Evolutionary conservation across 2,113 vertebrate genomes (phyloP).

Genomic region (Collichthys lucidus): DNA sequence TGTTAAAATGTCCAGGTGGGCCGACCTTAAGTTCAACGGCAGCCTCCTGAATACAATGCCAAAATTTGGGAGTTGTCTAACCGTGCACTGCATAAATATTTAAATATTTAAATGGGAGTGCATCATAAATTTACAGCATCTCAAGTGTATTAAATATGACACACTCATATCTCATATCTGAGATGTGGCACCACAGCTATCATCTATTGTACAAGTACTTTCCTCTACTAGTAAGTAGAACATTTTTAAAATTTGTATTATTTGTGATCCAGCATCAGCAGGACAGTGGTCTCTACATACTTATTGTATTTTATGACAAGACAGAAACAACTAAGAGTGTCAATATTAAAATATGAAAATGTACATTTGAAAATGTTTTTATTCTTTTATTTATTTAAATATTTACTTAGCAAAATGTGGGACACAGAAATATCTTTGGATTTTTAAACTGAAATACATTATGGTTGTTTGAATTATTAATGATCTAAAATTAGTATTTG

Average conservation of each 20-base stretch:
- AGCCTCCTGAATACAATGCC: not conserved
- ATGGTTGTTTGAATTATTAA: slow-evolving; percentile 19
- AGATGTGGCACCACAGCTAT: not conserved
- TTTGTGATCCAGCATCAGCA: not conserved
- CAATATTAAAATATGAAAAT: not conserved
- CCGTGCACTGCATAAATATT: not conserved
- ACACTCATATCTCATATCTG: not conserved
- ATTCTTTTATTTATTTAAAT: too few species aligned
- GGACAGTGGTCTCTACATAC: not conserved
- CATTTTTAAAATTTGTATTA: not conserved
- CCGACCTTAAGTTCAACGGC: not conserved
- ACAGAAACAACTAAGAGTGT: not conserved
- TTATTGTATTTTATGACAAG: not conserved
- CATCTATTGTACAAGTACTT: not conserved
- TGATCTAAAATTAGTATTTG: not conserved
- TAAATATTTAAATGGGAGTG: not conserved
- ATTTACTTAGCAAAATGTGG: not conserved
- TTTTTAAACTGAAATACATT: not conserved
- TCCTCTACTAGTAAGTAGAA: not conserved
- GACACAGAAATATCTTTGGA: not conserved
- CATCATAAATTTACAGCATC: not conserved
- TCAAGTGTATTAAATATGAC: not conserved
- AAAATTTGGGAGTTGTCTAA: not conserved
- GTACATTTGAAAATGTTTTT: too few species aligned
- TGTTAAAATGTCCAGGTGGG: not conserved